Conservation (phyloP, 2,113 vertebrate species). For the Hemibagrus wyckioides region DNA sequence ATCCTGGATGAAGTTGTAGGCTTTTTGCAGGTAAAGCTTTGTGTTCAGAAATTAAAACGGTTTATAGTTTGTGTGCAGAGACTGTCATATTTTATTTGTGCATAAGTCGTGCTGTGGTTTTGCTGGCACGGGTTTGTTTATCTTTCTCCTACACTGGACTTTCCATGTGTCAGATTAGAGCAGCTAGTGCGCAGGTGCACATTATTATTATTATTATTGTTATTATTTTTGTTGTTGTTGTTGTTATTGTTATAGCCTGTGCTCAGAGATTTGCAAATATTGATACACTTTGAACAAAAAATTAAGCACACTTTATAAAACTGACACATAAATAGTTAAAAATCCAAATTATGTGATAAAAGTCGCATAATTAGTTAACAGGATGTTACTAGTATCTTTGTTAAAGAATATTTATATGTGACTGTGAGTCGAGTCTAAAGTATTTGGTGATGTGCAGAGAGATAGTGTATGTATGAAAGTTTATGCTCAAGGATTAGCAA, state of each 20-base stretch:
- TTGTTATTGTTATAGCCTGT: background rate
- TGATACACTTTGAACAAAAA: too few species aligned
- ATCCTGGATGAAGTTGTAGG: background rate
- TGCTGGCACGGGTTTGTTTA: background rate
- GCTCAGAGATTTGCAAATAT: background rate
- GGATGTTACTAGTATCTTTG: background rate
- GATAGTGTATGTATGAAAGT: background rate
- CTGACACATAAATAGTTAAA: too few species aligned
- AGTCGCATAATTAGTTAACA: background rate
- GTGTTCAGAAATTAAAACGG: background rate
- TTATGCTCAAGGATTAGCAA: background rate
- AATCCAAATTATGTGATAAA: too few species aligned
- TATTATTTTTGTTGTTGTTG: background rate
- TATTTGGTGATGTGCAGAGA: background rate
- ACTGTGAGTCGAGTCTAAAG: background rate
- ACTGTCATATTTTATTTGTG: background rate
- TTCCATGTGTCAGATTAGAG: background rate
- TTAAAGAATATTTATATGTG: background rate
- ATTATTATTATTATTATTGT: constrained; percentile 10
- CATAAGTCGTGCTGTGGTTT: background rate
- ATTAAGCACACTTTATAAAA: too few species aligned
- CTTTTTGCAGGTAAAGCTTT: background rate
- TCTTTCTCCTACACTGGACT: too few species aligned
- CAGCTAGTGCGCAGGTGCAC: background rate
- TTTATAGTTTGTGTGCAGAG: background rate